Conservation (phyloP, 2,113 vertebrate species). For the Boulengeromyrus knoepffleri region DNA sequence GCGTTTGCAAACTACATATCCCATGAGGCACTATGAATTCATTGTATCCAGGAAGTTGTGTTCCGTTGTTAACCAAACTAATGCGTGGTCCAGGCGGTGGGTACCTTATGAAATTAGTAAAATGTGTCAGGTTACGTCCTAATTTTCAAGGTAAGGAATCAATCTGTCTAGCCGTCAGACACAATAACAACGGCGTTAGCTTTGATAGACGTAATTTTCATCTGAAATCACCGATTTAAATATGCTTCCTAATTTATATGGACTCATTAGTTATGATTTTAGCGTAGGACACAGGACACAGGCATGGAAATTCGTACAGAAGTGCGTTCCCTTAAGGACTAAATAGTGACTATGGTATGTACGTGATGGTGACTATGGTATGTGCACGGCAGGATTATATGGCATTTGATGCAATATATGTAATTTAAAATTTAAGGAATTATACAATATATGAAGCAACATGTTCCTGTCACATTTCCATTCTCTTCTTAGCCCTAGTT, state of each 20-base stretch:
- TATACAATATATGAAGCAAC: neutral
- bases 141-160: neutral
- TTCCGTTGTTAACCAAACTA: constrained; percentile 61
- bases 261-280: neutral
- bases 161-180: neutral
- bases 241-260: neutral
- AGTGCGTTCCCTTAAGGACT: neutral
- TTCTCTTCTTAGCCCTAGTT: neutral
- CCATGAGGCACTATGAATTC: constrained; percentile 32
- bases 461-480: neutral
- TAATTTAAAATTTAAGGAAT: neutral
- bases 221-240: neutral
- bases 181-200: neutral
- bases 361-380: neutral
- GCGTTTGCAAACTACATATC: constrained; percentile 48
- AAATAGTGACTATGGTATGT: neutral
- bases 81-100: constrained; percentile 4
- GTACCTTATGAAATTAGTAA: neutral
- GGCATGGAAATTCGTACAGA: neutral
- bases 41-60: constrained; percentile 62
- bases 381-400: neutral
- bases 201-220: neutral
- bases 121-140: neutral
- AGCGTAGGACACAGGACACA: neutral
- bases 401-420: neutral